A percentile compares a stretch with the other conserved stretches of the same genome.
Evolutionary conservation across 2,113 vertebrate species (phyloP).

Genomic region (Bos indicus): DNA sequence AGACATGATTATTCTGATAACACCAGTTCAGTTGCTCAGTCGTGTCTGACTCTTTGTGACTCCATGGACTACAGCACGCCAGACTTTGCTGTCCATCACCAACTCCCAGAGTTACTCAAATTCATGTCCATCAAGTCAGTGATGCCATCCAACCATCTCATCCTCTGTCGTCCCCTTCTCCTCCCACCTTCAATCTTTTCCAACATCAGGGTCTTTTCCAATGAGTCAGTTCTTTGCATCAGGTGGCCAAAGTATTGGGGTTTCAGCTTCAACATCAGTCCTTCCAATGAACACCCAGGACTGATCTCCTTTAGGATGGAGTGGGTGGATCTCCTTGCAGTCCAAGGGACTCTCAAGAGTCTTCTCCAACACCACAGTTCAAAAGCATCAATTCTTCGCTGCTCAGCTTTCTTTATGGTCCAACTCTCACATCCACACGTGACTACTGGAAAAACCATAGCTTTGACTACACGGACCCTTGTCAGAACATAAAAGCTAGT

Average conservation of each 20-base stretch:
- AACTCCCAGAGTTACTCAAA: neutral
- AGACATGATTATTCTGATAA: constrained; percentile 37
- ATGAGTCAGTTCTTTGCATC: neutral
- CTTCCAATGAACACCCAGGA: neutral
- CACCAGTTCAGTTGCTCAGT: neutral
- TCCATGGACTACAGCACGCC: neutral
- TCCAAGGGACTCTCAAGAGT: neutral
- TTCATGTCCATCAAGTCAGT: neutral
- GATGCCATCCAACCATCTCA: neutral
- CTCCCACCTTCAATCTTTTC: neutral
- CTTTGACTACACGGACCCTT: neutral
- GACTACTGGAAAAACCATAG: neutral
- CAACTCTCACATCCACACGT: neutral
- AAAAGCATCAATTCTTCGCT: neutral
- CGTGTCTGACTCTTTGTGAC: neutral
- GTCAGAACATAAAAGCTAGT: neutral
- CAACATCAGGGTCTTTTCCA: neutral
- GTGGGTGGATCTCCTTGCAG: neutral
- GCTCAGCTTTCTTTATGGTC: neutral
- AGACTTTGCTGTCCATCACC: neutral
- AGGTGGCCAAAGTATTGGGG: neutral
- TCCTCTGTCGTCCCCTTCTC: neutral
- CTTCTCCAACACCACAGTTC: neutral
- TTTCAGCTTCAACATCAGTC: neutral
- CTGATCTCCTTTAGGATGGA: neutral